Conservation (phyloP, 2,797 vertebrate genomes). For the Numenius phaeopus region DNA sequence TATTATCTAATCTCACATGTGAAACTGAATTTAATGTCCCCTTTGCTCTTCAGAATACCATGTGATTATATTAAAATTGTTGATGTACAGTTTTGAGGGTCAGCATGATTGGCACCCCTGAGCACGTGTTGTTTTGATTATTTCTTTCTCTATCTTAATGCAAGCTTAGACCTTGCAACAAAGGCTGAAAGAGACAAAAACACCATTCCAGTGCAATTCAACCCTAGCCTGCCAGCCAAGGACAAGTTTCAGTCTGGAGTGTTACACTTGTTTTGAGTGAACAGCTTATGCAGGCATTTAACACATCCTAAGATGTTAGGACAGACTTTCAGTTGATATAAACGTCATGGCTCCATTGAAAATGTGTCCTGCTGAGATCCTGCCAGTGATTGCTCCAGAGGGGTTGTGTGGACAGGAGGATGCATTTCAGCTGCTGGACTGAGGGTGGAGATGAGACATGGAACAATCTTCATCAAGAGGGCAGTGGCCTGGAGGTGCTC, state of each 20-base stretch:
- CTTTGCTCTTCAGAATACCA: accelerated
- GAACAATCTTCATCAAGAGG: not conserved
- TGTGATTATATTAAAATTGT: not conserved
- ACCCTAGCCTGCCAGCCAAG: not conserved
- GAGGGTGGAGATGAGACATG: not conserved
- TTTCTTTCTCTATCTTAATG: not conserved
- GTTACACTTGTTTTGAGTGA: not conserved
- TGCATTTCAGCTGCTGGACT: not conserved
- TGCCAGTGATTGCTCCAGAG: not conserved
- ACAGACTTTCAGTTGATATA: not conserved
- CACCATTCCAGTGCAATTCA: not conserved
- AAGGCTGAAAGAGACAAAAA: not conserved
- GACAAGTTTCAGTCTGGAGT: not conserved
- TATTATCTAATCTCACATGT: not conserved
- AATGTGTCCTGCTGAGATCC: not conserved
- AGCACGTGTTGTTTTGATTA: not conserved
- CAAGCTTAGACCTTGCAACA: not conserved
- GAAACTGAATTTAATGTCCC: not conserved
- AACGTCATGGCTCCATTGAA: not conserved
- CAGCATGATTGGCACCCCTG: not conserved
- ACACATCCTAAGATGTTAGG: not conserved
- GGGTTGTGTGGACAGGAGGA: not conserved
- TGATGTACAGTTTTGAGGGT: not conserved
- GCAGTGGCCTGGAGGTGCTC: conserved; percentile 24
- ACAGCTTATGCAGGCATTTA: not conserved